Conservation (phyloP, 2,888 invertebrate genomes). For the Anodontia alba region DNA sequence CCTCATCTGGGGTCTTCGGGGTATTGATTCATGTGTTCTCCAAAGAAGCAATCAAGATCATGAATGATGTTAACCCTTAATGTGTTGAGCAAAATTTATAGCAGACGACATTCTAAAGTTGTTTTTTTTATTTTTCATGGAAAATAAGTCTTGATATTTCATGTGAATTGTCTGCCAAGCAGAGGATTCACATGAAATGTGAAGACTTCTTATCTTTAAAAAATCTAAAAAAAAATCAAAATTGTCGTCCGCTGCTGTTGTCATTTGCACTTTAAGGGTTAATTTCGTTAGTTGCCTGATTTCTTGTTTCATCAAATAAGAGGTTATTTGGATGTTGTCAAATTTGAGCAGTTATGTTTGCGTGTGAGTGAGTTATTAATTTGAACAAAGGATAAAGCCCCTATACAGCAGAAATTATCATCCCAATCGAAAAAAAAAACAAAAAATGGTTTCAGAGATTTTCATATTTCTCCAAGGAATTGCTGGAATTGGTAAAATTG, state of each 20-base stretch:
- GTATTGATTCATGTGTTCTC: conserved; percentile 1
- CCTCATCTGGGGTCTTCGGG: not conserved
- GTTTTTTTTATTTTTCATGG: too few species aligned
- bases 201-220: too few species aligned
- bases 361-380: conserved; percentile 45
- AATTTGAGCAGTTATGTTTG: conserved; percentile 31
- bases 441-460: conserved; percentile 46
- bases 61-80: not conserved
- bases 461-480: conserved; percentile 57
- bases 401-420: conserved; percentile 3
- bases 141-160: too few species aligned
- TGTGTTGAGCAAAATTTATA: too few species aligned
- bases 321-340: not conserved
- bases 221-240: too few species aligned
- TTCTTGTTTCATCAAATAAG: conserved; percentile 5
- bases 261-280: too few species aligned
- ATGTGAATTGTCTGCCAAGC: too few species aligned
- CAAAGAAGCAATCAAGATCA: conserved; percentile 6
- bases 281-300: conserved; percentile 10
- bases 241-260: too few species aligned
- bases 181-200: too few species aligned
- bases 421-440: conserved; percentile 16
- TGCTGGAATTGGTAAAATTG: conserved; percentile 46
- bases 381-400: conserved; percentile 24
- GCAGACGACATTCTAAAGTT: too few species aligned